phyloP scores from a whole-genome alignment of 2,797 vertebrate species.

The Cyprinella venusta region DNA sequence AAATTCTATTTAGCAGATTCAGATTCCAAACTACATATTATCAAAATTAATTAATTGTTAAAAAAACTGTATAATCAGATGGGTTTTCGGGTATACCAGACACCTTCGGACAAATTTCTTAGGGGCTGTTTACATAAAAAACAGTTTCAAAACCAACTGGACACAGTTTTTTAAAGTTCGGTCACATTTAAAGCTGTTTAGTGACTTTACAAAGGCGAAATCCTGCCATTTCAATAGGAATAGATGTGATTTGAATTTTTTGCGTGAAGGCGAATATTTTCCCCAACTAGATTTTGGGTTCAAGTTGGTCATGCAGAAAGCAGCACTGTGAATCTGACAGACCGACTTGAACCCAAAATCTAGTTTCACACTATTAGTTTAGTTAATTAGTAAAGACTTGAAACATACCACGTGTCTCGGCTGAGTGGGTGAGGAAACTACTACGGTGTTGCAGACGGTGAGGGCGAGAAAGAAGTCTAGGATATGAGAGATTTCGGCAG shows the following conservation, averaged over 20 bases:
- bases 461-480: slow-evolving; percentile 93
- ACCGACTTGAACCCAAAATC: too few relatives aligned
- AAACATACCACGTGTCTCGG: slow-evolving; percentile 79
- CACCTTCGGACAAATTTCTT: too few relatives aligned
- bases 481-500: slow-evolving; percentile 80
- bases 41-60: too few relatives aligned
- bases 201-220: background rate
- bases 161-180: background rate
- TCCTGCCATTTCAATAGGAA: background rate
- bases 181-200: background rate
- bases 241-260: background rate
- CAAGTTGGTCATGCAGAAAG: background rate
- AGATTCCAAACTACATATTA: too few relatives aligned
- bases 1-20: too few relatives aligned
- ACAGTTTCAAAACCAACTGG: background rate
- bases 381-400: slow-evolving; percentile 13
- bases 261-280: background rate
- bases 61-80: too few relatives aligned
- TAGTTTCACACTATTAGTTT: background rate
- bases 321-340: too few relatives aligned
- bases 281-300: background rate
- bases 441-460: slow-evolving; percentile 94
- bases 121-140: too few relatives aligned
- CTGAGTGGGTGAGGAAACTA: slow-evolving; percentile 87
- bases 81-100: too few relatives aligned